Conservation (phyloP, 1,140 invertebrate species). For the Ganaspis sp. region DNA sequence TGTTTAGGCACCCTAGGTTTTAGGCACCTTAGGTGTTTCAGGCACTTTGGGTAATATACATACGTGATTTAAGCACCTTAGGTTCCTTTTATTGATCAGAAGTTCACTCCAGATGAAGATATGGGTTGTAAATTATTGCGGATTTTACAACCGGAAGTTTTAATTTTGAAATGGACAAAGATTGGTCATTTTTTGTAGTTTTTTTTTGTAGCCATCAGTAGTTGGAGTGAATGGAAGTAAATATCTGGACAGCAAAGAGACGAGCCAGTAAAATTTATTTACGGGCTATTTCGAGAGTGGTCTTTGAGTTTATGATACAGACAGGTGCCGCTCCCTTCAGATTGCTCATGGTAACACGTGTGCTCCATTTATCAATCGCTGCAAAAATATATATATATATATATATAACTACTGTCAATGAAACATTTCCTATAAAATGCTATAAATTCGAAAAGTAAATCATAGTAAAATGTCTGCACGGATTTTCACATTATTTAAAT, state of each 20-base stretch:
- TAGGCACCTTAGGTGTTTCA: no score
- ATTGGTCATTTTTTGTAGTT: not conserved
- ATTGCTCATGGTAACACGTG: constrained; percentile 47
- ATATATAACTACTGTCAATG: constrained; percentile 41
- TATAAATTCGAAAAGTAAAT: constrained; percentile 39
- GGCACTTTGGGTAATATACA: no score
- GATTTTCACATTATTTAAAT: no score
- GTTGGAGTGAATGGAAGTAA: constrained; percentile 54
- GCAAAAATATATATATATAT: constrained; percentile 43
- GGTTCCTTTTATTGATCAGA: no score
- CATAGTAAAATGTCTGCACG: constrained; percentile 38
- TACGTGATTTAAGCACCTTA: no score
- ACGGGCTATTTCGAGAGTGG: constrained; percentile 50
- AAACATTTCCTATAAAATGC: constrained; percentile 42
- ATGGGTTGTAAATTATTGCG: no score
- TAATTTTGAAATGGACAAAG: not conserved
- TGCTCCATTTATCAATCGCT: constrained; percentile 50
- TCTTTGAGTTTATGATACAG: constrained; percentile 59
- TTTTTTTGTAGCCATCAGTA: constrained; percentile 10
- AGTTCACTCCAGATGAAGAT: no score
- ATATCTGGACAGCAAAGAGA: constrained; percentile 56
- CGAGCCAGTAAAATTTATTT: constrained; percentile 63
- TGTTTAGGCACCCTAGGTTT: no score
- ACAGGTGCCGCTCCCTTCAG: constrained; percentile 55
- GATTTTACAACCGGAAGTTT: no score